Percentiles rank a stretch among this genome's conserved stretches.
These are phyloP conservation scores for Andrena cerasifolii DNA, from an alignment of 1,140 invertebrate species.

Conservation along the genomic window DNA sequence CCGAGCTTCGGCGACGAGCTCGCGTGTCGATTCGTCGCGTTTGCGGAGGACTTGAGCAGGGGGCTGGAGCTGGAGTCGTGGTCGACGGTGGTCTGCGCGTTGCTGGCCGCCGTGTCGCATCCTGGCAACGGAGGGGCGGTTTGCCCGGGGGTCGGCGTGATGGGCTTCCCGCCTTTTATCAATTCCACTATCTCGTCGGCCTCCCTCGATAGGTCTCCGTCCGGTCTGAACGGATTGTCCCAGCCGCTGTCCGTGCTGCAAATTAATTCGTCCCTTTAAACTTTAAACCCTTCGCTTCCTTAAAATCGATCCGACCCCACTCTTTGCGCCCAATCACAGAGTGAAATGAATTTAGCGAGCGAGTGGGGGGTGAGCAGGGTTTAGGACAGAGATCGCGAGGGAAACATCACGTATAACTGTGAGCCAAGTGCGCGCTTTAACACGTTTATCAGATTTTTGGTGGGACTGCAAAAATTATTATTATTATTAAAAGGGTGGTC, in stretches of 20 bases:
- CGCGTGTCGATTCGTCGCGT: constrained; percentile 71
- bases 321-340: too few relatives aligned
- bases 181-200: constrained; percentile 97
- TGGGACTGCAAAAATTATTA: too few relatives aligned
- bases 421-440: too few relatives aligned
- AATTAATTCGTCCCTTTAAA: constrained; percentile 53
- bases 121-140: constrained; percentile 78
- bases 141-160: constrained; percentile 86
- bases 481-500: too few relatives aligned
- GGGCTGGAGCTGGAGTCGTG: constrained; percentile 78
- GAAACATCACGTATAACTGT: too few relatives aligned
- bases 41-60: constrained; percentile 71
- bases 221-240: constrained; percentile 98
- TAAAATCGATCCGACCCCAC: too few relatives aligned
- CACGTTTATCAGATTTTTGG: too few relatives aligned
- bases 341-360: too few relatives aligned
- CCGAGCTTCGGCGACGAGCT: constrained; percentile 71
- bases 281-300: neutral
- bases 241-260: constrained; percentile 96
- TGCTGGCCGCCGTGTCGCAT: constrained; percentile 68
- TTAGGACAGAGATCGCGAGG: too few relatives aligned
- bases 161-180: constrained; percentile 94
- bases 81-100: constrained; percentile 56
- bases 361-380: too few relatives aligned
- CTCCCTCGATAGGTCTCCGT: constrained; percentile 96